A percentile compares a stretch with the other conserved stretches of the same genome.
Evolutionary conservation across 1,140 invertebrate genomes (phyloP).

Genomic region (Cylas formicarius): DNA sequence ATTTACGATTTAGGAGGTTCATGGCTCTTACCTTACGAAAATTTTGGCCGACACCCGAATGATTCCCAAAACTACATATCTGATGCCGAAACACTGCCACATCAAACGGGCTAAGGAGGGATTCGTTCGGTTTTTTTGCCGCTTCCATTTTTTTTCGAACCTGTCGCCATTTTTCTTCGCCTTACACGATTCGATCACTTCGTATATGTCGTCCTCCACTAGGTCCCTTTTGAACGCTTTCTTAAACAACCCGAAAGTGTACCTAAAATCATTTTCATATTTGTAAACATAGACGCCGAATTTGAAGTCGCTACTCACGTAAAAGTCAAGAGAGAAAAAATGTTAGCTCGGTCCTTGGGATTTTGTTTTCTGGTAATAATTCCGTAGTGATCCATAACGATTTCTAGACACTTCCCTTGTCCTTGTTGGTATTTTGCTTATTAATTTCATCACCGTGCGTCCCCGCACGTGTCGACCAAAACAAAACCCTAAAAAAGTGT

Average conservation of each 20-base stretch:
- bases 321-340: conserved; percentile 15
- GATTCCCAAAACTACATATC: conserved; percentile 20
- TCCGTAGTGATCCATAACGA: conserved; percentile 18
- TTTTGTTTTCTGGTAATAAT: conserved; percentile 4
- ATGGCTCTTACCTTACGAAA: conserved; percentile 12
- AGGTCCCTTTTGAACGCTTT: conserved; percentile 25
- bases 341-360: conserved; percentile 15
- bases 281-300: too few relatives aligned
- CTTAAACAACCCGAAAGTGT: conserved; percentile 20
- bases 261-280: conserved; percentile 19
- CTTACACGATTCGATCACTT: conserved; percentile 23
- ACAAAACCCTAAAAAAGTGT: too few relatives aligned
- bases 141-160: conserved; percentile 27
- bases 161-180: conserved; percentile 26
- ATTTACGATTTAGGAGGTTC: too few relatives aligned
- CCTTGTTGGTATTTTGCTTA: too few relatives aligned
- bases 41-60: conserved; percentile 9
- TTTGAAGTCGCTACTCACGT: conserved; percentile 10
- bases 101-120: conserved; percentile 19
- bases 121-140: conserved; percentile 14
- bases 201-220: conserved; percentile 29
- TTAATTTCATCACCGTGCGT: too few relatives aligned
- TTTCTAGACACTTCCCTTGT: too few relatives aligned
- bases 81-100: conserved; percentile 22
- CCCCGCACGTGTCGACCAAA: too few relatives aligned